phyloP scores from a whole-genome alignment of 2,797 vertebrate species.

The Arrhamphus sclerolepis region DNA sequence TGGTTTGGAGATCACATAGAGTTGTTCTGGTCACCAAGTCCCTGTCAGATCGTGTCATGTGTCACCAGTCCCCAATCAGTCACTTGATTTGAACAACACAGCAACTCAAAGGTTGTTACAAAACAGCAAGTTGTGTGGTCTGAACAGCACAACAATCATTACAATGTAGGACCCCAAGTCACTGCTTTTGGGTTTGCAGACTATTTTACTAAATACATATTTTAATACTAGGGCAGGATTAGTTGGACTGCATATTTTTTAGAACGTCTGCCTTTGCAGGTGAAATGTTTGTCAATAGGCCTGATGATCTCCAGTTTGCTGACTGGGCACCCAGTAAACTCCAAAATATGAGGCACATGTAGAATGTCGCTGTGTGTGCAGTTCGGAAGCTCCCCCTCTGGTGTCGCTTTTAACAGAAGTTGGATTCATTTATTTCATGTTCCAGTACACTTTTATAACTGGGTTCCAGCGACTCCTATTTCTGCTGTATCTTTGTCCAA shows the following conservation, averaged over 20 bases:
- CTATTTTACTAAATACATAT: slow-evolving; percentile 20
- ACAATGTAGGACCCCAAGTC: too few relatives aligned
- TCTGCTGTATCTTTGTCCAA: slow-evolving; percentile 30
- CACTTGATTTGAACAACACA: too few relatives aligned
- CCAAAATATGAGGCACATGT: slow-evolving; percentile 63
- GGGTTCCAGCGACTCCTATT: slow-evolving; percentile 13
- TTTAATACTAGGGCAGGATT: slow-evolving; percentile 20
- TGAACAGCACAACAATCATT: too few relatives aligned
- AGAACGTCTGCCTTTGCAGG: slow-evolving; percentile 52
- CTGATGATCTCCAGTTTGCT: slow-evolving; percentile 60
- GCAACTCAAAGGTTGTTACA: too few relatives aligned
- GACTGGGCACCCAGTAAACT: slow-evolving; percentile 59
- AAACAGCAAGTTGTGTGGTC: too few relatives aligned
- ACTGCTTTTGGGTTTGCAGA: slow-evolving; percentile 24
- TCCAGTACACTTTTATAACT: slow-evolving; percentile 39
- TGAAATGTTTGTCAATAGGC: slow-evolving; percentile 60
- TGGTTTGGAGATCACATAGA: too few relatives aligned
- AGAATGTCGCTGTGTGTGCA: slow-evolving; percentile 63
- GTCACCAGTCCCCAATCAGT: too few relatives aligned
- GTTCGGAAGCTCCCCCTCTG: slow-evolving; percentile 31
- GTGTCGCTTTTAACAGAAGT: slow-evolving; percentile 27
- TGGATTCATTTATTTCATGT: slow-evolving; percentile 50
- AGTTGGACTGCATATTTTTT: slow-evolving; percentile 41
- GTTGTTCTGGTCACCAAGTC: too few relatives aligned
- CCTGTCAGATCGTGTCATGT: too few relatives aligned